These are phyloP conservation scores for Daubentonia madagascariensis DNA, from an alignment of 2,113 vertebrate species.

Conservation along the genomic window DNA sequence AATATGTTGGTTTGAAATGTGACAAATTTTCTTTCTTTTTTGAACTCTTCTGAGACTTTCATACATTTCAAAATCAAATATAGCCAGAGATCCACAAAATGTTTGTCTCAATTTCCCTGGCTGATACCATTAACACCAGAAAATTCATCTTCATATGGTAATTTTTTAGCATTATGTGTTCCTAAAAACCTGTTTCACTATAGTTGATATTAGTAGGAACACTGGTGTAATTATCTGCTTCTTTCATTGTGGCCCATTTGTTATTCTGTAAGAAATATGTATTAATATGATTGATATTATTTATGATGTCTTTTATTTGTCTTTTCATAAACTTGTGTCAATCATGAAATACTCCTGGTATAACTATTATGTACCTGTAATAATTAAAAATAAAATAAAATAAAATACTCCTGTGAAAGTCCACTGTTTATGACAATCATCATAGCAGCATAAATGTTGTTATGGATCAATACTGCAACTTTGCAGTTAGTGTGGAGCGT, in stretches of 20 bases:
- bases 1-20: conserved; percentile 64
- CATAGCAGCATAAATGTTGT: rapidly evolving
- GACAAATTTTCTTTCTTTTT: conserved; percentile 67
- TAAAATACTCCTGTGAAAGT: neutral
- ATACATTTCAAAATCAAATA: conserved; percentile 59
- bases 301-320: neutral
- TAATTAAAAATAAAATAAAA: too few species aligned
- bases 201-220: neutral
- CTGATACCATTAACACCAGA: neutral
- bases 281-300: too few species aligned
- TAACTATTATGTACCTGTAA: too few species aligned
- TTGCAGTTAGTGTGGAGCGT: rapidly evolving
- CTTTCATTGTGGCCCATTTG: neutral
- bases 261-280: neutral
- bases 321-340: neutral
- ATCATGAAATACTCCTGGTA: neutral
- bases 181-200: neutral
- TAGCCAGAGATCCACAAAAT: conserved; percentile 34
- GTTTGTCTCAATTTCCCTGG: neutral
- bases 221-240: neutral
- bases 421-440: too few species aligned
- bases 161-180: neutral
- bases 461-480: rapidly evolving
- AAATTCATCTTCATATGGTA: neutral
- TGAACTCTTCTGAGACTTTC: conserved; percentile 61